phyloP scores from a whole-genome alignment of 2,797 vertebrate genomes.

The Mormyrus hasselquistii region DNA sequence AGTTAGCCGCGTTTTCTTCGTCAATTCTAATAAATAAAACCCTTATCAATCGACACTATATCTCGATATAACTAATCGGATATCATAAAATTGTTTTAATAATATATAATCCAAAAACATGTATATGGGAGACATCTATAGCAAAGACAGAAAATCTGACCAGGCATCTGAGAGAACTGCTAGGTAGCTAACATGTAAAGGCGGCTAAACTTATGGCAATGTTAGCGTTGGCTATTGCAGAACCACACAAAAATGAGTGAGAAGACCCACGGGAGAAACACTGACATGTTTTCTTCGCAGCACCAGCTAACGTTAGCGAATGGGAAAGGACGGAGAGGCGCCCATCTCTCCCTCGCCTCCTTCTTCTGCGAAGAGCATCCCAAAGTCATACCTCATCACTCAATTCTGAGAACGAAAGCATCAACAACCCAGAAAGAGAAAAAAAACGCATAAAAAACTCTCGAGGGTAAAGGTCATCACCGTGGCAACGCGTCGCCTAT shows the following conservation, averaged over 20 bases:
- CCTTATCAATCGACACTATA: background rate
- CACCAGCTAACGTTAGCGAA: background rate
- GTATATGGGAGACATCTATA: background rate
- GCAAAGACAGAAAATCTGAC: background rate
- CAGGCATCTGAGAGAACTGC: background rate
- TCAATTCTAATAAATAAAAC: background rate
- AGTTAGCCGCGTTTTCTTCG: background rate
- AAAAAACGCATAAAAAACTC: constrained; percentile 39
- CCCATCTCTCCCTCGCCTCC: background rate
- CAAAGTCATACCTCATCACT: constrained; percentile 10
- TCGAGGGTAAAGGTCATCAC: constrained; percentile 64
- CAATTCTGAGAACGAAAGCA: background rate
- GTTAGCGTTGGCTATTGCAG: background rate
- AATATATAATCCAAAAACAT: background rate
- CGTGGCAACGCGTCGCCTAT: constrained; percentile 55
- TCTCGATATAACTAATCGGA: background rate
- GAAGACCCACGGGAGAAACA: background rate
- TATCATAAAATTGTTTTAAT: background rate
- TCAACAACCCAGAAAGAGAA: background rate
- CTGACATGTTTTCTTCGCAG: background rate
- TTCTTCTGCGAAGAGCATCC: constrained; percentile 9
- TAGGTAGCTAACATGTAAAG: background rate
- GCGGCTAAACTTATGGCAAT: background rate
- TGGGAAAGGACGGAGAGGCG: background rate
- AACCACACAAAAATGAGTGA: background rate